A percentile compares a stretch with the other conserved stretches of the same genome.
phyloP scores from a whole-genome alignment of 2,113 vertebrate species.

The Elephantulus edwardii region DNA sequence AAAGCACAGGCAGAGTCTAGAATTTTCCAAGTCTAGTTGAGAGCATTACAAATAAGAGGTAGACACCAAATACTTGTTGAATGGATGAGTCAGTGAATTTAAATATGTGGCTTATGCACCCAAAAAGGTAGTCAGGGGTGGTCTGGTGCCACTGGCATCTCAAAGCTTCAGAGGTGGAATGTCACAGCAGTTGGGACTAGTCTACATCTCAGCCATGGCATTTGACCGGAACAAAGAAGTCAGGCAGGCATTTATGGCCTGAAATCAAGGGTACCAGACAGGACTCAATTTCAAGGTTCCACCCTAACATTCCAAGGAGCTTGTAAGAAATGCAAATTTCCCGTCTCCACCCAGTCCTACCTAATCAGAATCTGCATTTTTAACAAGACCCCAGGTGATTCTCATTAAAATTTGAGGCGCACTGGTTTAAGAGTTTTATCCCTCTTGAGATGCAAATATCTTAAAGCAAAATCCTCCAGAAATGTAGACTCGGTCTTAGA shows the following conservation, averaged over 20 bases:
- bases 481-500: slow-evolving; percentile 38
- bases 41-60: slow-evolving; percentile 32
- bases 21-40: slow-evolving; percentile 36
- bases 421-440: slow-evolving; percentile 48
- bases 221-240: background rate
- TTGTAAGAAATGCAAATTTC: slow-evolving; percentile 34
- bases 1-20: slow-evolving; percentile 17
- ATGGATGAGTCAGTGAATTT: slow-evolving; percentile 9
- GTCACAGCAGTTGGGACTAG: background rate
- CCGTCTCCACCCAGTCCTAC: background rate
- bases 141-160: slow-evolving; percentile 23
- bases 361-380: slow-evolving; percentile 42
- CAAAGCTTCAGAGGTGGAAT: background rate
- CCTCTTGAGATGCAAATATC: slow-evolving; percentile 53
- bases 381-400: slow-evolving; percentile 59
- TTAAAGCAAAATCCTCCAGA: slow-evolving; percentile 49
- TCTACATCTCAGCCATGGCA: background rate
- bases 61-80: slow-evolving; percentile 52
- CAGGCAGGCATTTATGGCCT: background rate
- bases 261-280: background rate
- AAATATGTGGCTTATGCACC: background rate
- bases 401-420: slow-evolving; percentile 49
- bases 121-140: background rate
- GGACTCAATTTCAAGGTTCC: background rate
- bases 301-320: background rate